Percentiles rank a stretch among this genome's conserved stretches.
Conservation (phyloP, 2,888 invertebrate genomes). For the Polymixis lichenea region DNA sequence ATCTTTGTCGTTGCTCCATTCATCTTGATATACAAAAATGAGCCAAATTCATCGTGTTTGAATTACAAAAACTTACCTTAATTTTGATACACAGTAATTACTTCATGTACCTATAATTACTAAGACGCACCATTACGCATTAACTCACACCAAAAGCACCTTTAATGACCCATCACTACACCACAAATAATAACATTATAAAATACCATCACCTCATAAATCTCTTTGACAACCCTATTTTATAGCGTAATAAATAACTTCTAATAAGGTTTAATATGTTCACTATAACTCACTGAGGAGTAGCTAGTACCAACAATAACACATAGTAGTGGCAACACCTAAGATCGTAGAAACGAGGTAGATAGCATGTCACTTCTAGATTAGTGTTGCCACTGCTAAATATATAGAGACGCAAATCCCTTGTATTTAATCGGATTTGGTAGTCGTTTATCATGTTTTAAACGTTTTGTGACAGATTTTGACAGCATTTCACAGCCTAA, state of each 20-base stretch:
- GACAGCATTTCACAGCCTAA: slow-evolving; percentile 31
- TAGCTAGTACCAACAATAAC: slow-evolving; percentile 18
- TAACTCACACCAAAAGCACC: slow-evolving; percentile 16
- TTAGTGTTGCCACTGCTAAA: slow-evolving; percentile 30
- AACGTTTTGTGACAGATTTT: slow-evolving; percentile 41
- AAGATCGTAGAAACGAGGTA: slow-evolving; percentile 25
- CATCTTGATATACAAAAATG: neutral
- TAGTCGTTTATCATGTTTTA: slow-evolving; percentile 36
- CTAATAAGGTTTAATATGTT: slow-evolving; percentile 41
- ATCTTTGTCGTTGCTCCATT: neutral
- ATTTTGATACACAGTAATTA: neutral
- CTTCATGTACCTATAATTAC: neutral
- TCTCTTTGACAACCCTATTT: slow-evolving; percentile 53
- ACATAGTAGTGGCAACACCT: slow-evolving; percentile 39
- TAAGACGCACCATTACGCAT: neutral
- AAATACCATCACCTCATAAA: slow-evolving; percentile 47
- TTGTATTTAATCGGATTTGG: slow-evolving; percentile 20
- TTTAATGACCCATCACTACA: slow-evolving; percentile 35
- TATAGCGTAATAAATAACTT: slow-evolving; percentile 57
- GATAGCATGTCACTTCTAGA: slow-evolving; percentile 22
- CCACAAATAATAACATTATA: slow-evolving; percentile 51
- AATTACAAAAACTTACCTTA: neutral
- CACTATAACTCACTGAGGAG: slow-evolving; percentile 34
- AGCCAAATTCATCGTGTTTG: neutral
- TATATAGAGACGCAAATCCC: slow-evolving; percentile 32